Conservation (phyloP, 2,113 vertebrate species). For the Mesocricetus auratus region DNA sequence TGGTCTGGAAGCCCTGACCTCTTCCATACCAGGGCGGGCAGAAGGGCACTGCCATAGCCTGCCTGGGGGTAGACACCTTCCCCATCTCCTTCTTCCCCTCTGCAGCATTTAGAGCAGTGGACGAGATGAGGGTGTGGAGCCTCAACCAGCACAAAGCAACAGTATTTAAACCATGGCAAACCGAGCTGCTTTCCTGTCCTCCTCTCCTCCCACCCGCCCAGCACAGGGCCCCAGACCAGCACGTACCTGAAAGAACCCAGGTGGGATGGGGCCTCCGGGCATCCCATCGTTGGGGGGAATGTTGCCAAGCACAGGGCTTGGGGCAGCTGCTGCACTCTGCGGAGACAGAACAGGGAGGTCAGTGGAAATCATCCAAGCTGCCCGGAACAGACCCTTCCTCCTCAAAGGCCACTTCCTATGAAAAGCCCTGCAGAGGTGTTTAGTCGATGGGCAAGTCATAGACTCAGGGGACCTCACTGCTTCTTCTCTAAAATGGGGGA, state of each 20-base stretch:
- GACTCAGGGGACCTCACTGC: not conserved
- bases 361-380: not conserved
- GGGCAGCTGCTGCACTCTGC: slow-evolving; percentile 94
- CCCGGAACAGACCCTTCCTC: not conserved
- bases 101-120: not conserved
- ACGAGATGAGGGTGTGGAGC: not conserved
- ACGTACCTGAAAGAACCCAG: slow-evolving; percentile 94
- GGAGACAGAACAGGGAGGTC: slow-evolving; percentile 78
- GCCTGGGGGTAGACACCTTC: not conserved
- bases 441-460: not conserved
- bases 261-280: slow-evolving; percentile 93
- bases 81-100: not conserved
- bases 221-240: not conserved
- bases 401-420: not conserved
- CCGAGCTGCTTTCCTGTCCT: slow-evolving; percentile 48
- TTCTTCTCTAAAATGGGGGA: not conserved
- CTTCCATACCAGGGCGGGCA: not conserved
- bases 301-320: slow-evolving; percentile 95
- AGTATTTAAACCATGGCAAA: slow-evolving; percentile 82
- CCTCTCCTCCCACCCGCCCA: slow-evolving; percentile 22
- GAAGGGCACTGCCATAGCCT: not conserved
- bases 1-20: not conserved
- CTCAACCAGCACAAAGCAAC: slow-evolving; percentile 60
- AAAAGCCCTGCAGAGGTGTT: not conserved
- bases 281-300: slow-evolving; percentile 94